phyloP scores from a whole-genome alignment of 1,140 invertebrate species.

The Ylistrum balloti region DNA sequence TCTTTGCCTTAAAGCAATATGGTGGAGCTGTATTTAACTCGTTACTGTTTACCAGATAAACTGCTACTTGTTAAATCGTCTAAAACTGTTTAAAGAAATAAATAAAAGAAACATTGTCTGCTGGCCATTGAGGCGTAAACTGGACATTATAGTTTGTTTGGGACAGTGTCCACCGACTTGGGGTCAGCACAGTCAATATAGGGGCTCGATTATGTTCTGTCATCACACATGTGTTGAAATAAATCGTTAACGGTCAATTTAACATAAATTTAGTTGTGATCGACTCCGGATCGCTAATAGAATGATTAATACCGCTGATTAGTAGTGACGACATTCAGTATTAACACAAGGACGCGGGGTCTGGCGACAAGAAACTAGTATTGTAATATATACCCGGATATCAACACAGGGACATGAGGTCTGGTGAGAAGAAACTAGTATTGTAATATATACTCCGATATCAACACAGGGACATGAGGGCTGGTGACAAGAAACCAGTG shows the following conservation, averaged over 20 bases:
- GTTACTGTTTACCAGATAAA: background rate
- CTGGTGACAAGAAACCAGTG: no score
- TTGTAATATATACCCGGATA: no score
- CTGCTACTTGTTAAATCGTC: background rate
- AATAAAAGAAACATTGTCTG: background rate
- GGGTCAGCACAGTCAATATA: background rate
- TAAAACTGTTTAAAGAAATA: background rate
- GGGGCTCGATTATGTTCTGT: background rate
- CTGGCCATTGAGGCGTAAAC: background rate
- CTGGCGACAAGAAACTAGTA: no score
- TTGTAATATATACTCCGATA: no score
- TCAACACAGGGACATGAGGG: no score
- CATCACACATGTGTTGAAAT: conserved; percentile 30
- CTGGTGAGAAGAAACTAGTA: no score
- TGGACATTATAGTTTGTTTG: background rate
- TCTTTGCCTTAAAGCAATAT: background rate
- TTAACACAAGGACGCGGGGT: background rate
- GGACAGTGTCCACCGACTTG: background rate
- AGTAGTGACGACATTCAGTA: background rate
- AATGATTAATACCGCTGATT: background rate
- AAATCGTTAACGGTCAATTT: conserved; percentile 1
- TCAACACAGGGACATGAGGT: no score
- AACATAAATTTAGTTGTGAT: background rate
- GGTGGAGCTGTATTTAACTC: background rate
- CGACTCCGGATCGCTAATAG: background rate